Evolutionary conservation across 2,888 invertebrate genomes (phyloP).

Genomic region (Archips xylosteana): DNA sequence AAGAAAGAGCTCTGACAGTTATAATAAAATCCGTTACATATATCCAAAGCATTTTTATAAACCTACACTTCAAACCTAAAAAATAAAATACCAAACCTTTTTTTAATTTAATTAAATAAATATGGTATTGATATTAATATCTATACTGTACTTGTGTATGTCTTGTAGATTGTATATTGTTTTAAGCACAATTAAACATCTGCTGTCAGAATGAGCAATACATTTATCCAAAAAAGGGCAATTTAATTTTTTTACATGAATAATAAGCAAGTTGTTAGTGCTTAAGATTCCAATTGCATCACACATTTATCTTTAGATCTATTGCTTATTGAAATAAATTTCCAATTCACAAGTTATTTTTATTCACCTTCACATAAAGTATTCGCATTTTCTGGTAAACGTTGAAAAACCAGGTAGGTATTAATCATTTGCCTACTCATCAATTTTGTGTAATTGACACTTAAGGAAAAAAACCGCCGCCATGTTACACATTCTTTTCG

Average conservation of each 20-base stretch:
- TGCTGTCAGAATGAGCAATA: not conserved
- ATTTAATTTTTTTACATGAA: not conserved
- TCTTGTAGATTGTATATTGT: too few relatives aligned
- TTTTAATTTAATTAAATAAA: too few relatives aligned
- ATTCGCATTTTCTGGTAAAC: not conserved
- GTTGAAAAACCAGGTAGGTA: not conserved
- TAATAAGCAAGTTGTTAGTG: too few relatives aligned
- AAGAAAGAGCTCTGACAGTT: too few relatives aligned
- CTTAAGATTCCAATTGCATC: not conserved
- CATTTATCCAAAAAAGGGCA: not conserved
- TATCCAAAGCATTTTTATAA: too few relatives aligned
- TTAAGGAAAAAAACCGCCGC: not conserved
- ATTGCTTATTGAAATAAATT: not conserved
- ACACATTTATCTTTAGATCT: not conserved
- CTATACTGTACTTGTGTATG: too few relatives aligned
- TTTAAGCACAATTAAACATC: too few relatives aligned
- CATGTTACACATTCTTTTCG: not conserved
- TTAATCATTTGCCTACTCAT: not conserved
- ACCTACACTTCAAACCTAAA: too few relatives aligned
- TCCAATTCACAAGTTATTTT: not conserved
- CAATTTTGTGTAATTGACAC: constrained; percentile 8
- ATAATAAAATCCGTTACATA: too few relatives aligned
- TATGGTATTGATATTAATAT: too few relatives aligned
- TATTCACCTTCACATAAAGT: not conserved
- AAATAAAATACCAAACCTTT: too few relatives aligned